These are phyloP conservation scores for Crematogaster levior DNA, from an alignment of 2,888 invertebrate genomes.

Conservation along the genomic window DNA sequence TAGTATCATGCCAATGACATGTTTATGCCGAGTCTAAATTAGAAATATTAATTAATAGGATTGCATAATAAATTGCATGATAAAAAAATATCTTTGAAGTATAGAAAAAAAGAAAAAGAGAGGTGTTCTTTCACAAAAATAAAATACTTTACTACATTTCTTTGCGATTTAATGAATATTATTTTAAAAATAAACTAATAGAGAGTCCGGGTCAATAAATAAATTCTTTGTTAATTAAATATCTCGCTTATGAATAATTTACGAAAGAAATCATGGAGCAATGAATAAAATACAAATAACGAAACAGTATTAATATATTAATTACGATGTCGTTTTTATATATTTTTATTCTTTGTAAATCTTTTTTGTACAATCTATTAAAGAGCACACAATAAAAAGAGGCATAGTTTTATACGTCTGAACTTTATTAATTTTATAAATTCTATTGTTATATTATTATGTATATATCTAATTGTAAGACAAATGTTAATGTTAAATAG, in stretches of 20 bases:
- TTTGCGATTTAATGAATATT: neutral
- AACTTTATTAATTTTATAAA: too few relatives aligned
- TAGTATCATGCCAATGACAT: neutral
- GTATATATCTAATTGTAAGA: neutral
- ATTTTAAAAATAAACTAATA: neutral
- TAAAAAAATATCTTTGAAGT: neutral
- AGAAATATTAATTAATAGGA: slow-evolving; percentile 55
- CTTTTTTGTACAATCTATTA: neutral
- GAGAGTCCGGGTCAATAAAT: neutral
- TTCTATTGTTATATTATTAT: too few relatives aligned
- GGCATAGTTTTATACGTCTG: neutral
- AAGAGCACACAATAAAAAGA: neutral
- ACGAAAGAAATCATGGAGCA: neutral
- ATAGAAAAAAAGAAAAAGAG: neutral
- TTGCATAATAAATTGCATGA: neutral
- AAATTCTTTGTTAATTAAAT: neutral
- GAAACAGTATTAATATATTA: neutral
- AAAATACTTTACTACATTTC: neutral
- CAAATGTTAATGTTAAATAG: neutral
- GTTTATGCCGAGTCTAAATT: slow-evolving; percentile 3
- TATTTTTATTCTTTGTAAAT: neutral
- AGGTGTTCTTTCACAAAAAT: neutral
- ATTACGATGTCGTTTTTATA: neutral
- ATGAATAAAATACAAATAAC: neutral
- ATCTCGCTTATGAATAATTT: neutral